phyloP scores from a whole-genome alignment of 2,888 invertebrate genomes.

The Brenthis daphne region DNA sequence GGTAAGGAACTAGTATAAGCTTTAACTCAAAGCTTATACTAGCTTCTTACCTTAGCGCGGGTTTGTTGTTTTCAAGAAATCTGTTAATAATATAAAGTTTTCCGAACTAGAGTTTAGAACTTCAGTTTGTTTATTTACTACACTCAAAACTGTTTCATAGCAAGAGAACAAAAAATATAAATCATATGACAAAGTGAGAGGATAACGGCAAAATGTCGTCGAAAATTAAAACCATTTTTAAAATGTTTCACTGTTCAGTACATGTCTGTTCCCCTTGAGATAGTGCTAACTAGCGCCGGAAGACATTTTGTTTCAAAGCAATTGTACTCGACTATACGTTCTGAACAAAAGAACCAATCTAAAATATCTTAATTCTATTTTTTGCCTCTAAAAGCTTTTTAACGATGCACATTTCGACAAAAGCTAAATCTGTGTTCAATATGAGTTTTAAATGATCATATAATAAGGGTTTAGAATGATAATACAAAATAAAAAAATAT shows the following conservation, averaged over 20 bases:
- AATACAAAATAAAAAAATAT: neutral
- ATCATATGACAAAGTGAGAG: neutral
- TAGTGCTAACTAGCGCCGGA: slow-evolving; percentile 58
- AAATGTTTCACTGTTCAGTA: slow-evolving; percentile 43
- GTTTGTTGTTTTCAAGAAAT: no score
- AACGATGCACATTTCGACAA: neutral
- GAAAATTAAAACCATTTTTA: slow-evolving; percentile 28
- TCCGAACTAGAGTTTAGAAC: no score
- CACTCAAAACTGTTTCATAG: neutral
- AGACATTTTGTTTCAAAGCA: slow-evolving; percentile 51
- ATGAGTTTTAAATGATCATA: neutral
- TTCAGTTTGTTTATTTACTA: neutral
- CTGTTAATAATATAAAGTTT: no score
- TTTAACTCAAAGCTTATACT: no score
- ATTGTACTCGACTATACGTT: slow-evolving; percentile 54
- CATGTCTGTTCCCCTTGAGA: slow-evolving; percentile 54
- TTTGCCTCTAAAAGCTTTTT: slow-evolving; percentile 10
- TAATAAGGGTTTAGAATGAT: neutral
- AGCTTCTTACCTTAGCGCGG: no score
- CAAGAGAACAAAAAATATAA: neutral
- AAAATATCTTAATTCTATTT: slow-evolving; percentile 37
- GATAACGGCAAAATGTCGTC: slow-evolving; percentile 5
- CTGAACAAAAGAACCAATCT: slow-evolving; percentile 32
- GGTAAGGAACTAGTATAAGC: no score
- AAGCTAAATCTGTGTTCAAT: neutral